phyloP scores from a whole-genome alignment of 2,797 vertebrate genomes.

The Anas georgica region DNA sequence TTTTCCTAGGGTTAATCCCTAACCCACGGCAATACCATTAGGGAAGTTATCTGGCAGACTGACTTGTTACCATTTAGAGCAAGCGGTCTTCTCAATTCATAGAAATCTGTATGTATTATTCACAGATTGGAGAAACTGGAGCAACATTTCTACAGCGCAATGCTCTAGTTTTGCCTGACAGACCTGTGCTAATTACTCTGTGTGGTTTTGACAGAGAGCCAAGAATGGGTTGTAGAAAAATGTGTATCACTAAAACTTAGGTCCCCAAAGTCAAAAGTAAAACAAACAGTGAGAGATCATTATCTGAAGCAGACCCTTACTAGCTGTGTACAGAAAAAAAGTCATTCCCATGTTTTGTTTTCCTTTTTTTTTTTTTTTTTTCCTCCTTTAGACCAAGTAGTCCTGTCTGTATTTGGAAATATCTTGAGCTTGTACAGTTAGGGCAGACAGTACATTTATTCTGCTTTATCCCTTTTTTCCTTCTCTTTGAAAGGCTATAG shows the following conservation, averaged over 20 bases:
- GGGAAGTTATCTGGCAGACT: conserved; percentile 23
- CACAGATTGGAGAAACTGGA: background rate
- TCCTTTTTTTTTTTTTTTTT: background rate
- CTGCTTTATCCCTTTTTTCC: background rate
- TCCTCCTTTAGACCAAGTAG: background rate
- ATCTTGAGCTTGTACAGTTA: background rate
- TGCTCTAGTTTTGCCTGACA: conserved; percentile 17
- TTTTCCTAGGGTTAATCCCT: conserved; percentile 70
- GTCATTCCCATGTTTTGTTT: background rate
- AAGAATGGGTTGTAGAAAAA: conserved; percentile 49
- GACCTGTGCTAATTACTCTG: conserved; percentile 33
- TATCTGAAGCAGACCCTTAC: conserved; percentile 43
- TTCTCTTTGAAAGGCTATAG: background rate
- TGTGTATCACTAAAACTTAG: conserved; percentile 44
- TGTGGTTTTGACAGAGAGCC: conserved; percentile 45
- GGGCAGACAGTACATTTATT: background rate
- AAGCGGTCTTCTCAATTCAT: background rate
- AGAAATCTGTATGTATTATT: background rate
- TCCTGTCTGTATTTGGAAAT: background rate
- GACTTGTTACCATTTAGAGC: conserved; percentile 49
- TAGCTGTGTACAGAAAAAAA: background rate
- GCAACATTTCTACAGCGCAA: background rate
- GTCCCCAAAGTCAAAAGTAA: conserved; percentile 59
- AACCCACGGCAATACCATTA: conserved; percentile 2
- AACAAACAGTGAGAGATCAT: conserved; percentile 57